A percentile compares a stretch with the other conserved stretches of the same genome.
phyloP scores from a whole-genome alignment of 2,113 vertebrate genomes.

The Thermophis baileyi region DNA sequence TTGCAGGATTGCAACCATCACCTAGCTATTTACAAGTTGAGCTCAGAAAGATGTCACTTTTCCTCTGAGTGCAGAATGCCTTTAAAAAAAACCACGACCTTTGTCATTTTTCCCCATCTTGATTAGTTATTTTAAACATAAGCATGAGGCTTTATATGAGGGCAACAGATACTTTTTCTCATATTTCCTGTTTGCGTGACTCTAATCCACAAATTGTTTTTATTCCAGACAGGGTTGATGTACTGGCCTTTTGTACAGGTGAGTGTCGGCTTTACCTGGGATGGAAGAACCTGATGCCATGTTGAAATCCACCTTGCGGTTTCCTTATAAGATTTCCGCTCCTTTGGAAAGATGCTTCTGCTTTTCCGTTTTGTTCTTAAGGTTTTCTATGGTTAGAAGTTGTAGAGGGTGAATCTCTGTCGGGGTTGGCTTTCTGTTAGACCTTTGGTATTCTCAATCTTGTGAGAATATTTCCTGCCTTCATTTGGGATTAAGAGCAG shows the following conservation, averaged over 20 bases:
- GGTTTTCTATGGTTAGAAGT: background rate
- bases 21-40: background rate
- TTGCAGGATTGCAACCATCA: background rate
- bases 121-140: conserved; percentile 2
- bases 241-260: conserved; percentile 94
- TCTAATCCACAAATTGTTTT: conserved; percentile 51
- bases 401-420: background rate
- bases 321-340: background rate
- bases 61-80: background rate
- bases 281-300: background rate
- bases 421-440: background rate
- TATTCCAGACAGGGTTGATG: conserved; percentile 83
- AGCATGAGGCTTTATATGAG: background rate
- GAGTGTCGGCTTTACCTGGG: conserved; percentile 50
- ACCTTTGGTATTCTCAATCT: background rate
- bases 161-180: background rate
- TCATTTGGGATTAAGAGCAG: background rate
- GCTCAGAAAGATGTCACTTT: background rate
- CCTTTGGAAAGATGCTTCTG: background rate
- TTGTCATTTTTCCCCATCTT: background rate
- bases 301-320: background rate
- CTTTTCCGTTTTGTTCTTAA: background rate
- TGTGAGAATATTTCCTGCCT: background rate
- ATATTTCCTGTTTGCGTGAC: rapidly evolving
- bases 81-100: background rate